Base-by-base conservation (phyloP, 2,888 invertebrate genomes). In the Dorcus hopei region DNA sequence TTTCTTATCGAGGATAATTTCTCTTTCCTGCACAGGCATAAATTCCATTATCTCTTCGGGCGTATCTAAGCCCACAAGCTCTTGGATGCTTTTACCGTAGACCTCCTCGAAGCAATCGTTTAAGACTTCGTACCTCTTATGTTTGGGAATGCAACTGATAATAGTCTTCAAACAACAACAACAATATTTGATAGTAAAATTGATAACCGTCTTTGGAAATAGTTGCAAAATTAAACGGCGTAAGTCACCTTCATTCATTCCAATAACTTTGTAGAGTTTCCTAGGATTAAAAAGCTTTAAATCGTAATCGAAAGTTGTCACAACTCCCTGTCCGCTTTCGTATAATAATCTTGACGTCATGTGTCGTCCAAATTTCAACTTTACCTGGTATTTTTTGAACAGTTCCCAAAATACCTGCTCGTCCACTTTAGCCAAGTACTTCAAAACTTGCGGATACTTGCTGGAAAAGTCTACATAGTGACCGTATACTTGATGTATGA, bases 311-410 rank as follows among this genome's bases (percentile, higher is more conserved):
- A 40, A 9, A 38, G 45, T 19, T 7, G 33, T n/a, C 38, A 45
- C 23, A 7, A 33, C 26, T 9, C 38, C 16, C 47, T 51, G 45
- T 11, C 50, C n/a, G 7, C 49, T 11, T 40, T 45, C 43, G n/a
- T 54, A 49, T 42, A 58, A 49, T 42, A 58, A 49, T 23, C 38
- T 50, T 8, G 53, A 38, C 23, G 58, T 58, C 43, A 43, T 53
- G 14, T 49, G 26, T 19, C 42, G 52, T 3, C 58, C 58, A 26
- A 53, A 58, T 43, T 49, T 52, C 6, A 58, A 14, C 6, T 45
- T 38, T 3, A 58, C 11, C 9, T 53, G 33, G n/a, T 58, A 53
- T 43, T 53, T 52, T 3, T 53, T 26, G 9, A 38, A 26, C 14
- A 58, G 49, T 8, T 3, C 23, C 58, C 58, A 58, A 49, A 49